phyloP scores from a whole-genome alignment of 2,797 vertebrate species.

The Hephaestus fuliginosus region DNA sequence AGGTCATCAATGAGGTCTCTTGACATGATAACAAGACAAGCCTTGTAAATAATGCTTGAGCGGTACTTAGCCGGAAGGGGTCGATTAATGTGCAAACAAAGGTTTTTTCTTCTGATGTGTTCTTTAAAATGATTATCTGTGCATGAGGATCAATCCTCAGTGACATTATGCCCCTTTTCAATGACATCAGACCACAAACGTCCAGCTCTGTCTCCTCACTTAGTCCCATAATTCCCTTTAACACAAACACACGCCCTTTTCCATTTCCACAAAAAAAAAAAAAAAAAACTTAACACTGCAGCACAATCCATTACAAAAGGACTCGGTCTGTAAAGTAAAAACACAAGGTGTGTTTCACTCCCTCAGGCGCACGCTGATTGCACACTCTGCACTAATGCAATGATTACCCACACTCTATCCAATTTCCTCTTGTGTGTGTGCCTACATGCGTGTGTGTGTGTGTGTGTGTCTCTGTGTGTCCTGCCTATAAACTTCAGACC shows the following conservation, averaged over 20 bases:
- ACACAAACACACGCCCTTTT: constrained; percentile 39
- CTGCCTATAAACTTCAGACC: constrained; percentile 59
- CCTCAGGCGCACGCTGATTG: constrained; percentile 70
- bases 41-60: no score
- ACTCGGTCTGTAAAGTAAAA: constrained; percentile 55
- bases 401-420: constrained; percentile 72
- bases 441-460: neutral
- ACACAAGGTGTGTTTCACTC: constrained; percentile 67
- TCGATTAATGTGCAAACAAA: neutral
- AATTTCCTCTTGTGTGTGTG: constrained; percentile 62
- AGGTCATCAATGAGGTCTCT: constrained; percentile 25
- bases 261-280: constrained; percentile 40
- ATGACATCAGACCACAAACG: constrained; percentile 39
- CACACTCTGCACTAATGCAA: constrained; percentile 69
- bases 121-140: constrained; percentile 9
- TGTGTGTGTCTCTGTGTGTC: constrained; percentile 26
- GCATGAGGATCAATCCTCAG: constrained; percentile 1
- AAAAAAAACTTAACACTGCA: constrained; percentile 55
- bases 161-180: constrained; percentile 10
- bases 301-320: constrained; percentile 42
- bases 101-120: neutral
- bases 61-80: neutral
- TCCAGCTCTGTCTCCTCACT: constrained; percentile 34
- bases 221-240: constrained; percentile 34
- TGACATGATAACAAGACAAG: constrained; percentile 33